These are phyloP conservation scores for Cyanistes caeruleus DNA, from an alignment of 2,113 vertebrate species.

Conservation along the genomic window DNA sequence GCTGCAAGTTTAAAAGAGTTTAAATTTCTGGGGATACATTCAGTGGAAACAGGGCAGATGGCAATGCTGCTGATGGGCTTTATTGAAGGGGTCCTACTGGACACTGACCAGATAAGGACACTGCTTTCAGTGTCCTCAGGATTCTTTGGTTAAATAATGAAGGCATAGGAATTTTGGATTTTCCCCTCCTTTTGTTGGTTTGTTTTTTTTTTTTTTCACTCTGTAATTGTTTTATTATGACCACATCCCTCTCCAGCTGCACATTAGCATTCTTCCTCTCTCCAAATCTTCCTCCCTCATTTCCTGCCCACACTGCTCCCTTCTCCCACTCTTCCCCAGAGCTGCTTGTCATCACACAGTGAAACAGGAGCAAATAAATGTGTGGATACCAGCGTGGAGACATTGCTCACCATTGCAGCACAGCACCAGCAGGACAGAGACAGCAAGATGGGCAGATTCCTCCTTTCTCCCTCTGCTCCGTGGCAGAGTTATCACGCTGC, in stretches of 20 bases:
- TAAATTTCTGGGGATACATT: background rate
- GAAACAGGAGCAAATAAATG: background rate
- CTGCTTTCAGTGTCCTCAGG: background rate
- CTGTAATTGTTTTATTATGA: background rate
- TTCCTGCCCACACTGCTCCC: background rate
- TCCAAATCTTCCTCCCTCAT: background rate
- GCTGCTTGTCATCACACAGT: background rate
- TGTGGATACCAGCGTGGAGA: background rate
- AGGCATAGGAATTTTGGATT: background rate
- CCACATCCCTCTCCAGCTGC: conserved; percentile 27
- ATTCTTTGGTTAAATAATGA: background rate
- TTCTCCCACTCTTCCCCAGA: background rate
- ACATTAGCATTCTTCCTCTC: conserved; percentile 17
- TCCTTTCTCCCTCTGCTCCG: background rate
- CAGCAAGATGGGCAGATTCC: background rate
- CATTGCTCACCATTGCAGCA: background rate
- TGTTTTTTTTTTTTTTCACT: background rate
- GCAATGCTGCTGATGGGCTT: background rate
- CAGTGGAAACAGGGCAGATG: background rate
- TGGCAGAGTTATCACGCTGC: background rate
- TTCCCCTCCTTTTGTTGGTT: accelerated
- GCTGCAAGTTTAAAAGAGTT: background rate
- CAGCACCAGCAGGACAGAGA: background rate
- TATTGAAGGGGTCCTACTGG: background rate
- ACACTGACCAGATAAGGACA: background rate